Conservation (phyloP, 2,888 invertebrate species). For the Cephonodes hylas region DNA sequence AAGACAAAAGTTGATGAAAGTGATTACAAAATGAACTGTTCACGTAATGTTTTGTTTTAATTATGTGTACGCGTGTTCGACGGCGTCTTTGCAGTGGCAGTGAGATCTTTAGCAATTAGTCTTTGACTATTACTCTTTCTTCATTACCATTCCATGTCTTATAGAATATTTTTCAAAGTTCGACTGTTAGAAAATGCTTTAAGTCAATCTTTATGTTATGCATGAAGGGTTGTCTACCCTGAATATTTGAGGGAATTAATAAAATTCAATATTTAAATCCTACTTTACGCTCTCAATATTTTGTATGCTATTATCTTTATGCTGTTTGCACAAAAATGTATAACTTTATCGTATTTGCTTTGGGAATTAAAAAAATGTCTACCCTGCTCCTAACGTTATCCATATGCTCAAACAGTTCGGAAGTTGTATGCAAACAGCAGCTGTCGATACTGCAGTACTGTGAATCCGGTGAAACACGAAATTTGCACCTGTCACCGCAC, state of each 20-base stretch:
- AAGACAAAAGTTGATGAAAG: constrained; percentile 25
- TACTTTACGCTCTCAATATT: no score
- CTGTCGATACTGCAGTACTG: not conserved
- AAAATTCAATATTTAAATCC: no score
- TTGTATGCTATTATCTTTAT: no score
- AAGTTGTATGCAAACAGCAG: not conserved
- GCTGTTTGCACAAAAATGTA: no score
- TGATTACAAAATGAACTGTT: constrained; percentile 25
- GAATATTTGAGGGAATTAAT: no score
- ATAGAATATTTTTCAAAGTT: no score
- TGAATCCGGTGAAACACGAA: not conserved
- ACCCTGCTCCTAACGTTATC: not conserved
- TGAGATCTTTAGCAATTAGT: not conserved
- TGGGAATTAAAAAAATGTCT: no score
- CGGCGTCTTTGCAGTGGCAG: not conserved
- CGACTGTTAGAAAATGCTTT: no score
- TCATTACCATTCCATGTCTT: not conserved
- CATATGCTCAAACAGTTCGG: not conserved
- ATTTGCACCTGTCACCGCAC: not conserved
- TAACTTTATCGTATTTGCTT: no score
- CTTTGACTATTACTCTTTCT: not conserved
- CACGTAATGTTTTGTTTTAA: constrained; percentile 14
- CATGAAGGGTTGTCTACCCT: no score
- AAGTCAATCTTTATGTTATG: no score
- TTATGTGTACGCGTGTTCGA: not conserved